A percentile compares a stretch with the other conserved stretches of the same genome.
Evolutionary conservation across 1,140 invertebrate species (phyloP).

Genomic region (Eriocheir sinensis): DNA sequence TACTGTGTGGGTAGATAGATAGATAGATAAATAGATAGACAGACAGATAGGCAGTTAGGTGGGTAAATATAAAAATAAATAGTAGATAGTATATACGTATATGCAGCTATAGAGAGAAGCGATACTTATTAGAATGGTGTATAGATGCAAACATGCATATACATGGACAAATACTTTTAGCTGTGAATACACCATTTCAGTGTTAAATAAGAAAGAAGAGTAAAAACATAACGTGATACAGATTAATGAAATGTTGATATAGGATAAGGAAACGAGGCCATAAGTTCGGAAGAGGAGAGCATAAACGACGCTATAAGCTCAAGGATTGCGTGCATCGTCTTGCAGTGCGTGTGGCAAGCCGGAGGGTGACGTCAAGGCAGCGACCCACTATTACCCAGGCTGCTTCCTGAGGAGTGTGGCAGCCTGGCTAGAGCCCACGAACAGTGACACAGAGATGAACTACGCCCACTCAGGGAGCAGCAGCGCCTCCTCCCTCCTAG

Average conservation of each 20-base stretch:
- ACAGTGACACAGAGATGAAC: background rate
- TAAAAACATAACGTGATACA: too few species aligned
- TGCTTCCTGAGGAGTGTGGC: constrained; percentile 33
- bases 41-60: background rate
- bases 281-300: background rate
- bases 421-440: background rate
- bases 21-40: background rate
- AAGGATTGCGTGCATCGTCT: background rate
- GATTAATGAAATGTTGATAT: too few species aligned
- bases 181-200: background rate
- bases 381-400: background rate
- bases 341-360: background rate
- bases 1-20: background rate
- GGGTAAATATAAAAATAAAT: background rate
- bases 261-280: background rate
- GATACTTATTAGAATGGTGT: background rate
- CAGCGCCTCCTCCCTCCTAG: background rate
- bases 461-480: background rate
- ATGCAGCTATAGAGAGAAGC: background rate
- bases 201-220: too few species aligned
- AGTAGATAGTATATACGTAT: background rate
- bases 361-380: background rate
- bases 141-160: background rate
- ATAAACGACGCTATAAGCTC: too few species aligned
- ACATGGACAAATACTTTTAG: background rate